Evolutionary conservation across 2,797 vertebrate genomes (phyloP), one percentile per base, ranked within the genome.

Genomic region (Sebastes oblongus): DNA sequence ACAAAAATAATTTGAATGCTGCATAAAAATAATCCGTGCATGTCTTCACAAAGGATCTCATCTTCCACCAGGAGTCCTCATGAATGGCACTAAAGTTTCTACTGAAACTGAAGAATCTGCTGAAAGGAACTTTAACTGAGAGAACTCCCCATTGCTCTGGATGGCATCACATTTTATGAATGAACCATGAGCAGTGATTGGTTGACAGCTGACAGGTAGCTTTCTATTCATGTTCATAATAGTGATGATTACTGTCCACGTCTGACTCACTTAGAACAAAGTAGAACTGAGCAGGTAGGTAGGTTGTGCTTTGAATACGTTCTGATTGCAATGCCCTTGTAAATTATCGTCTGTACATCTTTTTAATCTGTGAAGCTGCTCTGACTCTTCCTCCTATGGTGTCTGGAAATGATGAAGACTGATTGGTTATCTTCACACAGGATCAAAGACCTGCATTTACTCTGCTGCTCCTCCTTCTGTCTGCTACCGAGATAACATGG

Each of bases 181-280:
- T 32, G 29, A 61, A 36, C 32, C 32, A 34, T 34, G 32, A 34
- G 9, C 14, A 46, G 42, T 46, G 42, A 46, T 46, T 46, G 42
- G 42, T 7, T 46, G 42, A 46, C 5, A 50, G 42, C 42, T 39
- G 61, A 66, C 39, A 50, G 46, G 4, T 5, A 11, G 11, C 30
- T 83, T 83, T 27, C 66, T 69, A 74, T 34, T 42, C 22, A 59
- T 8, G 24, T 78, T 70, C 30, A 55, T 22, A 60, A 62, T 3
- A 12, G 8, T 27, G 7, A 61, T 25, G 13, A 34, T 60, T 29
- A 9, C 12, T 13, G 29, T 66, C 39, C 1, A 6, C 2, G 34
- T 27, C 56, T 20, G 72, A 46, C 58, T 77, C 76, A 34, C 14
- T 54, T 12, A 14, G 27, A 20, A 34, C 1, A 27, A 25, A 62